Percentiles rank a stretch among this genome's conserved stretches.
These are phyloP conservation scores for Chrysomela aeneicollis DNA, from an alignment of 2,888 invertebrate species.

Conservation along the genomic window DNA sequence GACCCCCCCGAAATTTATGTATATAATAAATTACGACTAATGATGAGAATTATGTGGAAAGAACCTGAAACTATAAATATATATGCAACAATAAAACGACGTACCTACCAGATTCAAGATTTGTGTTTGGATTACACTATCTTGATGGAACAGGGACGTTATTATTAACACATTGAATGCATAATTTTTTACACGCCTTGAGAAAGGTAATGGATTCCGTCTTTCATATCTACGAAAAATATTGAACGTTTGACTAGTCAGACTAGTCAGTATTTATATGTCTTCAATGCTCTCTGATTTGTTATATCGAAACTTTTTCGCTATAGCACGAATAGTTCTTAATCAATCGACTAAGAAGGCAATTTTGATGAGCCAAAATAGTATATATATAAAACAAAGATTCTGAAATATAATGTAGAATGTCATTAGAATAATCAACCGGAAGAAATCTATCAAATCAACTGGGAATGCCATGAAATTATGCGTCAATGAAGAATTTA, in stretches of 20 bases:
- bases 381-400: too few relatives aligned
- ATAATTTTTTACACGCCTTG: constrained; percentile 14
- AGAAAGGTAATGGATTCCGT: constrained; percentile 13
- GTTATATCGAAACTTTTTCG: too few relatives aligned
- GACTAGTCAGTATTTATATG: too few relatives aligned
- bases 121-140: constrained; percentile 3
- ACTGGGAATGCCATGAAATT: too few relatives aligned
- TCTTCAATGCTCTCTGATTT: too few relatives aligned
- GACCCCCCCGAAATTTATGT: constrained; percentile 21
- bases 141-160: not conserved
- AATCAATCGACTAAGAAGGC: too few relatives aligned
- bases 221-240: constrained; percentile 9
- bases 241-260: constrained; percentile 21
- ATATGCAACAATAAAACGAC: constrained; percentile 17
- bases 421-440: too few relatives aligned
- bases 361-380: too few relatives aligned
- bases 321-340: too few relatives aligned
- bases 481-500: too few relatives aligned
- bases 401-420: too few relatives aligned
- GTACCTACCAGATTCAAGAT: constrained; percentile 1
- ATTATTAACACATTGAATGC: constrained; percentile 15
- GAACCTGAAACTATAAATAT: constrained; percentile 28
- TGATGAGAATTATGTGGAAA: constrained; percentile 19
- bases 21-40: constrained; percentile 27
- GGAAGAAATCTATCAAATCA: too few relatives aligned